A percentile compares a stretch with the other conserved stretches of the same genome.
Conservation (phyloP, 92 coral and sea anemone species). For the Porites lobata region DNA sequence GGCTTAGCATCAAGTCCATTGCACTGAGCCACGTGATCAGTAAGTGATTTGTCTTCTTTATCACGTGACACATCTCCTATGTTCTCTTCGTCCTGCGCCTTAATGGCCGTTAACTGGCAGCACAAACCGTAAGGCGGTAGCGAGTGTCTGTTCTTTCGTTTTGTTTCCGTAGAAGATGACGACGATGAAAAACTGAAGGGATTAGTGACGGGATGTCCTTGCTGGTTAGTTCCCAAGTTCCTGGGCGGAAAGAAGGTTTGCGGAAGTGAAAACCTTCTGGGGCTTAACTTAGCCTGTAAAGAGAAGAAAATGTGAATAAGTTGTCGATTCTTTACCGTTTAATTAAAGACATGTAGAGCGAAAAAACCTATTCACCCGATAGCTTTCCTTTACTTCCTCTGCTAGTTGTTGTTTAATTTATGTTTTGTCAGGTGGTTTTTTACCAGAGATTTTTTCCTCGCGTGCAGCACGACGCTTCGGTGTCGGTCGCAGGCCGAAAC, state of each 20-base stretch:
- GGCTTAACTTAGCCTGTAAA: slow-evolving; percentile 24
- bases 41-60: slow-evolving; percentile 16
- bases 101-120: slow-evolving; percentile 45
- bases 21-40: slow-evolving; percentile 14
- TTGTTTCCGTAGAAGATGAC: slow-evolving; percentile 22
- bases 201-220: slow-evolving; percentile 20
- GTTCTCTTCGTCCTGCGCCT: slow-evolving; percentile 26
- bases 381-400: too few relatives aligned
- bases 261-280: slow-evolving; percentile 44
- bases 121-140: slow-evolving; percentile 52
- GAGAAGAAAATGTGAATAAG: neutral
- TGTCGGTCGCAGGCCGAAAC: too few relatives aligned
- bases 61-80: neutral
- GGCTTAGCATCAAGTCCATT: slow-evolving; percentile 10
- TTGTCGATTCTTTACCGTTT: neutral
- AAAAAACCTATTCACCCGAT: too few relatives aligned
- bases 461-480: too few relatives aligned
- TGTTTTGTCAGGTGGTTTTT: too few relatives aligned
- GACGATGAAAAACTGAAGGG: slow-evolving; percentile 28
- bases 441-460: too few relatives aligned
- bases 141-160: slow-evolving; percentile 5
- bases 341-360: neutral
- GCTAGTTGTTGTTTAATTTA: too few relatives aligned
- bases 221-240: slow-evolving; percentile 37
- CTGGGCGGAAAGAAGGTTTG: slow-evolving; percentile 27